Evolutionary conservation across 2,888 invertebrate genomes (phyloP), one percentile per base, ranked within the genome.

Genomic region (Piscicola geometra): DNA sequence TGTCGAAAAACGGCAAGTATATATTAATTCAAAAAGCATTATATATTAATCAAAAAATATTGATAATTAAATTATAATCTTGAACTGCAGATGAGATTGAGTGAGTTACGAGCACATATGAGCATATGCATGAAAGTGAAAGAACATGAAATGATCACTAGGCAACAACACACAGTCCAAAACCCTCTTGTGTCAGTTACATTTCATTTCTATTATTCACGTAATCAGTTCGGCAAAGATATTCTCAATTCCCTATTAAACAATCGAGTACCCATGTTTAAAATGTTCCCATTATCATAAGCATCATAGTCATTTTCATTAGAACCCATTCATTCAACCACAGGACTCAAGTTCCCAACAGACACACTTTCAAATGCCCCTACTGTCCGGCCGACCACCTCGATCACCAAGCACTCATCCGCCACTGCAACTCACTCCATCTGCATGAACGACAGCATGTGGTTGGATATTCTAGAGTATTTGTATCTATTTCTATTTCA

Each of bases 351-450:
- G 64, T 72, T 5, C 82, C 83, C 0, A 84, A 84, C 77, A 79
- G 84, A 72, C 81, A 82, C 21, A 84, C 84, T 50, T 84, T 84
- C 80, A 74, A 76, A 28, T 84, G 84, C 78, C 84, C 84, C 0
- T 83, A 83, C 78, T 84, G 84, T 79, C 78, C 75, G 33, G 33
- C 80, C 52, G 66, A 76, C 9, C 82, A 84, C 76, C 77, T 84
- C 15, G 82, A 82, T 73, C 78, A 76, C 64, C 75, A 64, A 25
- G 81, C 78, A n/a, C 77, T 84, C 47, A 77, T 82, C 0, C 79
- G 82, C 72, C 84, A 84, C 76, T 83, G 84, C 79, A 83, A 82
- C 47, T 77, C 79, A 25, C 18, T 73, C 5, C 84, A 84, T 72
- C 50, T 33, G 18, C 36, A 78, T 25, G 79, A 78, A n/a, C 64